phyloP scores from a whole-genome alignment of 1,140 invertebrate genomes.

The Drosophila ambigua region DNA sequence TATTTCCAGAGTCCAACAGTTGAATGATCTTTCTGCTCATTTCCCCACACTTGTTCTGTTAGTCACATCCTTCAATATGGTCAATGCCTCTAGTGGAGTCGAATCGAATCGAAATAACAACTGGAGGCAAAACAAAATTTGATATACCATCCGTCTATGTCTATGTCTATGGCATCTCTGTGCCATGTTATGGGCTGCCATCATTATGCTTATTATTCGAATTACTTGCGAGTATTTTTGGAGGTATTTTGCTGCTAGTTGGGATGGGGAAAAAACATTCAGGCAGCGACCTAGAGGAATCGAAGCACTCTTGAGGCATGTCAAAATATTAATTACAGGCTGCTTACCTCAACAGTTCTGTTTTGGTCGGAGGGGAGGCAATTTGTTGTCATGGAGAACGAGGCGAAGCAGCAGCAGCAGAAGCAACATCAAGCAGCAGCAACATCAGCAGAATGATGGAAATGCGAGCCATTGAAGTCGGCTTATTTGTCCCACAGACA shows the following conservation, averaged over 20 bases:
- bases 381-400: slow-evolving; percentile 39
- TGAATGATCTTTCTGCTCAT: slow-evolving; percentile 9
- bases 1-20: not conserved
- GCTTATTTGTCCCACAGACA: slow-evolving; percentile 1
- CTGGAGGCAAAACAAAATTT: slow-evolving; percentile 53
- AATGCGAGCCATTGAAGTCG: slow-evolving; percentile 48
- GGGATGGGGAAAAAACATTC: not conserved
- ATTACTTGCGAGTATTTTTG: slow-evolving; percentile 12
- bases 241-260: slow-evolving; percentile 2
- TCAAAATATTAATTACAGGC: slow-evolving; percentile 70
- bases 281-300: slow-evolving; percentile 39
- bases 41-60: not conserved
- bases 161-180: slow-evolving; percentile 37
- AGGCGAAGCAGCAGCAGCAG: too few species aligned
- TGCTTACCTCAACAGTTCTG: slow-evolving; percentile 52
- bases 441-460: slow-evolving; percentile 40
- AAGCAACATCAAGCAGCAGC: not conserved
- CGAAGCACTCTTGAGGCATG: slow-evolving; percentile 16
- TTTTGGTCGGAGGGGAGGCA: not conserved
- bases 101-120: slow-evolving; percentile 17
- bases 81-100: slow-evolving; percentile 2
- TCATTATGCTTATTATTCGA: slow-evolving; percentile 37
- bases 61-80: slow-evolving; percentile 18
- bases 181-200: not conserved
- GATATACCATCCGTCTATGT: slow-evolving; percentile 65